These are phyloP conservation scores for Tragelaphus scriptus DNA, from an alignment of 2,113 vertebrate genomes.

Conservation along the genomic window DNA sequence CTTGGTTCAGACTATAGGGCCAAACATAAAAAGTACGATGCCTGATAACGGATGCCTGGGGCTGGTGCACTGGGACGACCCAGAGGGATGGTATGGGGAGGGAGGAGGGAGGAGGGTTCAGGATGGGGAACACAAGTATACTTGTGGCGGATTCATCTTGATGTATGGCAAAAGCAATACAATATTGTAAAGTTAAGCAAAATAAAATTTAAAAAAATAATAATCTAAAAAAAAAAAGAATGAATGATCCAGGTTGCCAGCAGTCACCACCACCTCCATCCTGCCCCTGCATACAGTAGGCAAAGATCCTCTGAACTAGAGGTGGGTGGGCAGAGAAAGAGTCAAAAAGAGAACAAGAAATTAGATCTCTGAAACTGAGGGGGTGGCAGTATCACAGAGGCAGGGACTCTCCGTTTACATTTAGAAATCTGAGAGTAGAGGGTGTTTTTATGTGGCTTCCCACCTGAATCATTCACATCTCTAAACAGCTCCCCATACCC, in stretches of 20 bases:
- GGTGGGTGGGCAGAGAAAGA: neutral
- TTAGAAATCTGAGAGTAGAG: neutral
- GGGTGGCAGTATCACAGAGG: neutral
- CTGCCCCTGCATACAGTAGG: neutral
- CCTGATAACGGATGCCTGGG: too few relatives aligned
- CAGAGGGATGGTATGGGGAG: too few relatives aligned
- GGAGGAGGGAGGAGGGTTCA: too few relatives aligned
- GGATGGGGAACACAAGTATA: too few relatives aligned
- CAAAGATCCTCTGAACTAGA: neutral
- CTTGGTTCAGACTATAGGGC: neutral
- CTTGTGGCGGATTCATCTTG: too few relatives aligned
- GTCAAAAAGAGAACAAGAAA: neutral
- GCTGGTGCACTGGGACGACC: too few relatives aligned
- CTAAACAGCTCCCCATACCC: neutral
- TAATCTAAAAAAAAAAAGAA: neutral
- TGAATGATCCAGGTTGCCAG: neutral
- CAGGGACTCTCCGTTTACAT: neutral
- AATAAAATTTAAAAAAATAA: too few relatives aligned
- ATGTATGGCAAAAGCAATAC: too few relatives aligned
- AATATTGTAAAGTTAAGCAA: too few relatives aligned
- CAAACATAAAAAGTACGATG: neutral
- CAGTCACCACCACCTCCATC: neutral
- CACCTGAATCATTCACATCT: neutral
- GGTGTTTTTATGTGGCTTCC: neutral
- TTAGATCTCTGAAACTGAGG: neutral